phyloP scores from a whole-genome alignment of 2,888 invertebrate genomes.

The Rhogogaster chlorosoma region DNA sequence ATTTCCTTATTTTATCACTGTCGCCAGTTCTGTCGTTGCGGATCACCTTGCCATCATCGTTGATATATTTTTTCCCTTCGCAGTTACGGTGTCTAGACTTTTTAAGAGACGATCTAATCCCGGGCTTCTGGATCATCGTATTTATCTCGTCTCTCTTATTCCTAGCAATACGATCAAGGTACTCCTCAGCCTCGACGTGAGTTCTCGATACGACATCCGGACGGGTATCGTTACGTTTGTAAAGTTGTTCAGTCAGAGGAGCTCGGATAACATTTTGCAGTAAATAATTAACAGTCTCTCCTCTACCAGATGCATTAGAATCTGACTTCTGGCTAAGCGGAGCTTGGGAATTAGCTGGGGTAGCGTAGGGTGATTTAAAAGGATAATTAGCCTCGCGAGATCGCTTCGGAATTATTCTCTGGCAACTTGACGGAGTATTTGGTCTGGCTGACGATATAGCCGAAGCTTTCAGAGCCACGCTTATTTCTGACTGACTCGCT shows the following conservation, averaged over 20 bases:
- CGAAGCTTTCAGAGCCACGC: neutral
- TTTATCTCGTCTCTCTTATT: neutral
- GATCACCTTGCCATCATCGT: neutral
- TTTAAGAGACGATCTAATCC: neutral
- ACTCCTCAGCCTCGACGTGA: constrained; percentile 27
- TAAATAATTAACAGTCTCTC: constrained; percentile 6
- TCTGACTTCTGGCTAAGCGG: neutral
- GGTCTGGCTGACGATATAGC: neutral
- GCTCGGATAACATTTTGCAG: neutral
- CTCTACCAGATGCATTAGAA: neutral
- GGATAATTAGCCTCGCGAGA: constrained; percentile 6
- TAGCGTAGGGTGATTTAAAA: constrained; percentile 1
- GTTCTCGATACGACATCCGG: constrained; percentile 41
- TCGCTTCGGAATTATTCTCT: neutral
- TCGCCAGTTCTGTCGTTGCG: neutral
- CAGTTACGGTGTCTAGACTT: neutral
- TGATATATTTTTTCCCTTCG: neutral
- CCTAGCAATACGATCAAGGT: constrained; percentile 13
- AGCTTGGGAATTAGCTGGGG: neutral
- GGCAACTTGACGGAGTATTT: constrained; percentile 6
- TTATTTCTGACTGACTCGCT: neutral
- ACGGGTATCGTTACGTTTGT: neutral
- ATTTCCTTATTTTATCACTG: neutral
- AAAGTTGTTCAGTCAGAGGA: constrained; percentile 37
- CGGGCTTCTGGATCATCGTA: neutral